These are phyloP conservation scores for Luperina testacea DNA, from an alignment of 2,888 invertebrate species.

Conservation along the genomic window DNA sequence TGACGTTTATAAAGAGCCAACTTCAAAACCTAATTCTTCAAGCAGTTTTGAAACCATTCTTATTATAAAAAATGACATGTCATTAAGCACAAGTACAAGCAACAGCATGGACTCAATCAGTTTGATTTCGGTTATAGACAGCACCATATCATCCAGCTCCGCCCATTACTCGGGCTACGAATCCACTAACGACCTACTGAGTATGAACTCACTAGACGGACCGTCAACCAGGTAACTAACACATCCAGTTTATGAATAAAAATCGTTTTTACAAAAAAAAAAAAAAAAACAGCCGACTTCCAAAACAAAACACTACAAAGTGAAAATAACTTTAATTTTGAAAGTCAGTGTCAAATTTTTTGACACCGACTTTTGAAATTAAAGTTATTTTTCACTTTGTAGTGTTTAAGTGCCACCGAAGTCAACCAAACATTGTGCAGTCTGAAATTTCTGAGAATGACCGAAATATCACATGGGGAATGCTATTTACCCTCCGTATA, in stretches of 20 bases:
- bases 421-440: background rate
- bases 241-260: background rate
- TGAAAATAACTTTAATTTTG: too few relatives aligned
- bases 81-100: slow-evolving; percentile 64
- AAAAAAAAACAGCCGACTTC: too few relatives aligned
- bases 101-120: slow-evolving; percentile 65
- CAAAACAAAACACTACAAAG: too few relatives aligned
- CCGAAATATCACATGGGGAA: background rate
- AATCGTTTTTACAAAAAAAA: too few relatives aligned
- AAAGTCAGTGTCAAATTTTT: too few relatives aligned
- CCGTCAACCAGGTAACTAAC: slow-evolving; percentile 53
- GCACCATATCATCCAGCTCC: slow-evolving; percentile 62
- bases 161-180: slow-evolving; percentile 63
- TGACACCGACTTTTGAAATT: too few relatives aligned
- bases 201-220: slow-evolving; percentile 29
- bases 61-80: slow-evolving; percentile 71
- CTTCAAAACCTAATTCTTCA: slow-evolving; percentile 15
- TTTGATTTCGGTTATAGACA: slow-evolving; percentile 65
- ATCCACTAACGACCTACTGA: slow-evolving; percentile 42
- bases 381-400: too few relatives aligned
- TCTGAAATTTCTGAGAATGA: background rate
- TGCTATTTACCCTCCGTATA: background rate
- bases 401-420: background rate
- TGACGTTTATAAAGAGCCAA: slow-evolving; percentile 5
- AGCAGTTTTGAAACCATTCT: slow-evolving; percentile 70